Evolutionary conservation across 2,797 vertebrate species (phyloP).

Genomic region (Alcedo quadribrachys): DNA sequence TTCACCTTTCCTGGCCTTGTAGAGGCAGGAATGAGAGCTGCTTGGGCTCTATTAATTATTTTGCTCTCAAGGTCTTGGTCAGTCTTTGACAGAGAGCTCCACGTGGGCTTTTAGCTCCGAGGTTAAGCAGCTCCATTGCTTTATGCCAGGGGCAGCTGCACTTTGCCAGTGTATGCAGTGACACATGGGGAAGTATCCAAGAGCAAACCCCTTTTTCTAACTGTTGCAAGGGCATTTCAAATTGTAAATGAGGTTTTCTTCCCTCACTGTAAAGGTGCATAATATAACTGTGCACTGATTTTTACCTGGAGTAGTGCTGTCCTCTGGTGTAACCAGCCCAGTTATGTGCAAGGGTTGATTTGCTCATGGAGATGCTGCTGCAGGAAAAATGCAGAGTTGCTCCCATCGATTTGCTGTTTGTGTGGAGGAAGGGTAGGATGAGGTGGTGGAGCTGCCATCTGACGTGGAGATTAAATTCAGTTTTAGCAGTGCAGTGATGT

Average conservation of each 20-base stretch:
- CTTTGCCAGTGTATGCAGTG: background rate
- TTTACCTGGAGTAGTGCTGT: background rate
- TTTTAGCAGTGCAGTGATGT: background rate
- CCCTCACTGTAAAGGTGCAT: rapidly evolving
- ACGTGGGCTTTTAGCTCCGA: background rate
- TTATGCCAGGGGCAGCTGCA: background rate
- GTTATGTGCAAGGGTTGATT: background rate
- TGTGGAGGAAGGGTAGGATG: background rate
- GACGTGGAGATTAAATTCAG: background rate
- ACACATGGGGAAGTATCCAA: background rate
- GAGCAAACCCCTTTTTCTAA: background rate
- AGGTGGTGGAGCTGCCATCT: background rate
- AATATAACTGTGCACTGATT: background rate
- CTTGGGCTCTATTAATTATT: background rate
- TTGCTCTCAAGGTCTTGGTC: background rate
- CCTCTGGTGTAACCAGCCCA: background rate
- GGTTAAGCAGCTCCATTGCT: background rate
- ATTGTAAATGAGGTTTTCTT: rapidly evolving
- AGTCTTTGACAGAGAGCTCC: background rate
- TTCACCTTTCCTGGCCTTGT: conserved; percentile 27
- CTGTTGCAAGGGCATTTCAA: background rate
- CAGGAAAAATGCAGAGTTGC: background rate
- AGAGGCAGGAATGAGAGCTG: background rate
- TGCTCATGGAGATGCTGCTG: background rate
- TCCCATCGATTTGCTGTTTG: background rate